Evolutionary conservation across 2,797 vertebrate genomes (phyloP).

Genomic region (Remorina albescens): DNA sequence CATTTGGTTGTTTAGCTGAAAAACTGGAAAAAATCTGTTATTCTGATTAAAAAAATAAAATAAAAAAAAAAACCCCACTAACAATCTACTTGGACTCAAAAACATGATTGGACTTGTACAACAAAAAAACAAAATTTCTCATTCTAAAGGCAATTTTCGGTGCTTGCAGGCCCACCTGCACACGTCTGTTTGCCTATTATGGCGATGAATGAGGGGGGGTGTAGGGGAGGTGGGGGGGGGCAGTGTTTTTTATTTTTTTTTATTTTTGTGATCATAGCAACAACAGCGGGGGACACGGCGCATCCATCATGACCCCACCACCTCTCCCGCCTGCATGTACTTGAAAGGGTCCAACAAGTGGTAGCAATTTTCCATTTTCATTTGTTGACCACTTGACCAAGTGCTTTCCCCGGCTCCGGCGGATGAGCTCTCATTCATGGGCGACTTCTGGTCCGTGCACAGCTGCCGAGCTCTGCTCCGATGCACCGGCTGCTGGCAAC

Average conservation of each 20-base stretch:
- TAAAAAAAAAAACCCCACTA: not conserved
- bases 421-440: slow-evolving; percentile 76
- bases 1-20: slow-evolving; percentile 41
- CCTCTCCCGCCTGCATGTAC: slow-evolving; percentile 75
- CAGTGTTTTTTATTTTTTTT: slow-evolving; percentile 76
- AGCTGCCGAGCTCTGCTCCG: slow-evolving; percentile 41
- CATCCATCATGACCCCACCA: slow-evolving; percentile 81
- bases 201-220: slow-evolving; percentile 33
- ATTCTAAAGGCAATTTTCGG: slow-evolving; percentile 75
- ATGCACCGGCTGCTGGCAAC: slow-evolving; percentile 41
- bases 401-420: slow-evolving; percentile 73
- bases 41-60: slow-evolving; percentile 56
- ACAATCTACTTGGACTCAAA: slow-evolving; percentile 63
- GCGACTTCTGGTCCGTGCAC: slow-evolving; percentile 61
- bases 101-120: slow-evolving; percentile 68
- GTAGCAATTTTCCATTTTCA: slow-evolving; percentile 88
- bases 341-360: slow-evolving; percentile 81
- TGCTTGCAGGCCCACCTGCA: slow-evolving; percentile 47
- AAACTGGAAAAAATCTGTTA: slow-evolving; percentile 62
- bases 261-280: slow-evolving; percentile 80
- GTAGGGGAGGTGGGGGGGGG: slow-evolving; percentile 17
- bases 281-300: slow-evolving; percentile 68
- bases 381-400: slow-evolving; percentile 90
- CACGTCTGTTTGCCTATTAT: slow-evolving; percentile 73
- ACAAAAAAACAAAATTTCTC: slow-evolving; percentile 72